Evolutionary conservation across 1,140 invertebrate genomes (phyloP).

Genomic region (Conus ventricosus): DNA sequence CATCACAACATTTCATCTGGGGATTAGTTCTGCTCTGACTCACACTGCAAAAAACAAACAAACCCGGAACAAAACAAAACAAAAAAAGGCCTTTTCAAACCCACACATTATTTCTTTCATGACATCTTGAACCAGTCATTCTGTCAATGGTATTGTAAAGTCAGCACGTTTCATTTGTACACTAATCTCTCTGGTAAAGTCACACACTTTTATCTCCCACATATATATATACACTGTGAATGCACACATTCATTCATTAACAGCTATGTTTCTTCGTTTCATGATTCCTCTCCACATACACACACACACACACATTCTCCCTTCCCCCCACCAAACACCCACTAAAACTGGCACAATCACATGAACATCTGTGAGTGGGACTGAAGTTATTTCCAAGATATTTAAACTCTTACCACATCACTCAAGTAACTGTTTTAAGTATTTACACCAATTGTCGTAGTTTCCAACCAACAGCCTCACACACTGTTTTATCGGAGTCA

Average conservation of each 20-base stretch:
- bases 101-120: background rate
- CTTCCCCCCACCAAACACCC: background rate
- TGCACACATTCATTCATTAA: background rate
- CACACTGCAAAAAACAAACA: too few relatives aligned
- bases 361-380: slow-evolving; percentile 2
- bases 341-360: background rate
- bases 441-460: too few relatives aligned
- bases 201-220: background rate
- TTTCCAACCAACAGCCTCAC: background rate
- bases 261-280: background rate
- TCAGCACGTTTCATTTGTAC: background rate
- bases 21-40: too few relatives aligned
- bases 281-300: background rate
- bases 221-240: too few relatives aligned
- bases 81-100: too few relatives aligned
- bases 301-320: background rate
- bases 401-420: too few relatives aligned
- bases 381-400: background rate
- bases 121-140: background rate
- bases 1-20: too few relatives aligned
- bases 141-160: background rate
- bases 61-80: too few relatives aligned
- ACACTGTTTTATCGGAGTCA: background rate
- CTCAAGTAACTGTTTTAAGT: too few relatives aligned
- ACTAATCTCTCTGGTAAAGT: background rate